Evolutionary conservation across 1,140 invertebrate species (phyloP).

Genomic region (Drosophila jambulina): DNA sequence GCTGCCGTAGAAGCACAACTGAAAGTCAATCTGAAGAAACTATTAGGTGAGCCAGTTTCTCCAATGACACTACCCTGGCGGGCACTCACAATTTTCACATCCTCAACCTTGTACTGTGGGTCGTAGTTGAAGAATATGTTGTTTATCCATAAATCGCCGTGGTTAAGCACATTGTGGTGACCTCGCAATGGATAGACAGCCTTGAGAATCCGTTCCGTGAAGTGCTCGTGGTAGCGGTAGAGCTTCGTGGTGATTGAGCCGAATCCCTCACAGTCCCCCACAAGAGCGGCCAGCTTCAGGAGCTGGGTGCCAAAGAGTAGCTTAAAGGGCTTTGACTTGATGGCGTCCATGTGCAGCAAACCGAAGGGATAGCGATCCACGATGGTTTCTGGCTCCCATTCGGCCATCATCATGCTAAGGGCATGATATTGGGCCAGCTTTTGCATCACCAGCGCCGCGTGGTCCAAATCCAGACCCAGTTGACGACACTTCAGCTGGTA

Average conservation of each 20-base stretch:
- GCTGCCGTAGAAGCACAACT: slow-evolving; percentile 77
- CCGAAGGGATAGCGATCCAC: slow-evolving; percentile 75
- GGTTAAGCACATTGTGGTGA: slow-evolving; percentile 86
- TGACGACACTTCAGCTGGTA: slow-evolving; percentile 78
- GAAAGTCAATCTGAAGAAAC: slow-evolving; percentile 77
- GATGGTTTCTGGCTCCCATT: slow-evolving; percentile 62
- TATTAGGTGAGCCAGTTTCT: neutral
- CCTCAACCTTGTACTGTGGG: slow-evolving; percentile 45
- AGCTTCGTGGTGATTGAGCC: slow-evolving; percentile 70
- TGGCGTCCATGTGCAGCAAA: slow-evolving; percentile 73
- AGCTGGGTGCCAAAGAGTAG: slow-evolving; percentile 72
- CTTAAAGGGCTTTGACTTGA: slow-evolving; percentile 75
- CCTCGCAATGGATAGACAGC: slow-evolving; percentile 67
- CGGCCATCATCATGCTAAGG: slow-evolving; percentile 72
- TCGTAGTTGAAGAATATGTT: slow-evolving; percentile 88
- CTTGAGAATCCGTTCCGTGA: slow-evolving; percentile 65
- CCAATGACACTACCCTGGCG: slow-evolving; percentile 84
- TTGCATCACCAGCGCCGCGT: slow-evolving; percentile 61
- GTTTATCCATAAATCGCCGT: slow-evolving; percentile 89
- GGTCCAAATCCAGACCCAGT: slow-evolving; percentile 64
- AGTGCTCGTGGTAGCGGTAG: slow-evolving; percentile 76
- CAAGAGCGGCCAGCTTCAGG: slow-evolving; percentile 63
- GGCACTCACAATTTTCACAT: slow-evolving; percentile 84
- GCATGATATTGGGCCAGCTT: slow-evolving; percentile 81
- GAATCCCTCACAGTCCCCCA: slow-evolving; percentile 85